These are phyloP conservation scores for Sweltsa coloradensis DNA, from an alignment of 1,140 invertebrate genomes.

Conservation along the genomic window DNA sequence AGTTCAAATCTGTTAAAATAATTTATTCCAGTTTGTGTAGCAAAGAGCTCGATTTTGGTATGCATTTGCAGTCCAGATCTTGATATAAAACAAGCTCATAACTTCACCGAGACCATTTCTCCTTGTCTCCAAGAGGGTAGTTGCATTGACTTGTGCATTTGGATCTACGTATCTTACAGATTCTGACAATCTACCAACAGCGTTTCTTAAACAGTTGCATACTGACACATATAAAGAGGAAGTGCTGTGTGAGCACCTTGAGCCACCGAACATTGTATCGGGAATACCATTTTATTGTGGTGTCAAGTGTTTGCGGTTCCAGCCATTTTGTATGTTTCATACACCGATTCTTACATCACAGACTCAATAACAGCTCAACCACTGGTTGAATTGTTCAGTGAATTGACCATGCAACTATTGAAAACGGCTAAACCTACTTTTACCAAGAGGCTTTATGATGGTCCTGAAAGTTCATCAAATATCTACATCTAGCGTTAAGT, in stretches of 20 bases:
- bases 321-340: neutral
- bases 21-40: too few relatives aligned
- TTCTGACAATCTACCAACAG: neutral
- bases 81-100: neutral
- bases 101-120: slow-evolving; percentile 1
- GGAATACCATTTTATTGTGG: slow-evolving; percentile 1
- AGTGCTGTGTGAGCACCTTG: neutral
- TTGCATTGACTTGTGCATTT: neutral
- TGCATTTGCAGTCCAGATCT: slow-evolving; percentile 1
- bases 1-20: too few relatives aligned
- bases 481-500: too few relatives aligned
- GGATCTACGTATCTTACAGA: neutral
- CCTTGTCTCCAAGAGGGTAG: neutral
- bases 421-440: too few relatives aligned
- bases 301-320: slow-evolving; percentile 1
- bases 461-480: too few relatives aligned
- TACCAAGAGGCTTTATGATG: too few relatives aligned
- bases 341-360: too few relatives aligned
- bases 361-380: too few relatives aligned
- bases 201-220: neutral
- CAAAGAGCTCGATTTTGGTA: too few relatives aligned
- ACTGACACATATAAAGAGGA: neutral
- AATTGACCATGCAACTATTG: too few relatives aligned
- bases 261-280: neutral
- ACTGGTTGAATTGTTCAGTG: too few relatives aligned